A percentile compares a stretch with the other conserved stretches of the same genome.
phyloP scores from a whole-genome alignment of 2,797 vertebrate genomes.

The Paguma larvata region DNA sequence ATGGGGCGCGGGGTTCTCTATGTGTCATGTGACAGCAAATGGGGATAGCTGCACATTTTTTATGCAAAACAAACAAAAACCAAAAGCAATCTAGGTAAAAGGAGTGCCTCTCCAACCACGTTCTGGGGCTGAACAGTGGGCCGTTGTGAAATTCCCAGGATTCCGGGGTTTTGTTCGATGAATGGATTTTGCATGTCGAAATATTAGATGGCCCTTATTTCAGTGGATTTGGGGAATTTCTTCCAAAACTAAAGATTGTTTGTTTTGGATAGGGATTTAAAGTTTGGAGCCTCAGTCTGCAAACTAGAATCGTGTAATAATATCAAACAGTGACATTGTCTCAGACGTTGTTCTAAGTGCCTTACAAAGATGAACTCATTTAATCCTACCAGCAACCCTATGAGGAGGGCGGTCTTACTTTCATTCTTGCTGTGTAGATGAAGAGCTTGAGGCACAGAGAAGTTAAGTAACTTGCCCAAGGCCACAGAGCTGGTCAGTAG shows the following conservation, averaged over 20 bases:
- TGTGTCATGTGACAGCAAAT: constrained; percentile 21
- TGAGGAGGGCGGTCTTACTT: not conserved
- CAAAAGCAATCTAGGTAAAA: constrained; percentile 4
- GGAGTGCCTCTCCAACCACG: constrained; percentile 15
- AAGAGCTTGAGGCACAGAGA: not conserved
- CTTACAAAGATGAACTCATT: constrained; percentile 12
- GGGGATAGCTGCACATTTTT: not conserved
- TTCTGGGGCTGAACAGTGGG: not conserved
- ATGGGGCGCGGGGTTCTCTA: not conserved
- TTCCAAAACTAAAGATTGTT: not conserved
- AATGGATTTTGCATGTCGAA: constrained; percentile 3
- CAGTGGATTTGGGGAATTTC: constrained; percentile 55
- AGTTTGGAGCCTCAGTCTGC: not conserved
- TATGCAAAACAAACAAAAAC: not conserved
- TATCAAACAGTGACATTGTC: not conserved
- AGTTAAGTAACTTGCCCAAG: not conserved
- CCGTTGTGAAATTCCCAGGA: not conserved
- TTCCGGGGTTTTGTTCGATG: constrained; percentile 43
- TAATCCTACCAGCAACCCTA: not conserved
- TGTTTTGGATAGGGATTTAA: constrained; percentile 18
- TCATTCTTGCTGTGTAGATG: not conserved
- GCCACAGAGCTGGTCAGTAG: not conserved
- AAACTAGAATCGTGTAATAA: constrained; percentile 12
- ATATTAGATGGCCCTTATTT: constrained; percentile 6
- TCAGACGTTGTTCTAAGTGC: not conserved